These are phyloP conservation scores for Cyprinella venusta DNA, from an alignment of 2,797 vertebrate genomes.

Conservation along the genomic window DNA sequence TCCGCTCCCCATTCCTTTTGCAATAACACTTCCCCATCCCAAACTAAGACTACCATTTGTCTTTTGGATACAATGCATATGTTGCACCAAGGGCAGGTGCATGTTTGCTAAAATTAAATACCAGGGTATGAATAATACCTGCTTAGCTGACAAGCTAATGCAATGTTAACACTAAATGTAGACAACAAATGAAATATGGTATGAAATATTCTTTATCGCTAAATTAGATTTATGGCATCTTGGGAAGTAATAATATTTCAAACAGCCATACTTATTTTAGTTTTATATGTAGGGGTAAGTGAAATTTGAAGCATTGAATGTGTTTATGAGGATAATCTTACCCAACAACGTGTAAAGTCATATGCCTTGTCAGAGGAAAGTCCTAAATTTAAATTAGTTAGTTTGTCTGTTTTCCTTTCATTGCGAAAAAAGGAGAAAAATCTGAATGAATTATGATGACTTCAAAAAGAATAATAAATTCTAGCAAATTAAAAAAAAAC, in stretches of 20 bases:
- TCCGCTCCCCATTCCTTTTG: constrained; percentile 45
- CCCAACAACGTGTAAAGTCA: background rate
- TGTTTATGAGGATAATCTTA: background rate
- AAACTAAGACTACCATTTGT: constrained; percentile 28
- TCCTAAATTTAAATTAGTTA: background rate
- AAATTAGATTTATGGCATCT: background rate
- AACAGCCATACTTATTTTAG: background rate
- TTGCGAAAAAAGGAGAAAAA: background rate
- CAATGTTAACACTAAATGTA: background rate
- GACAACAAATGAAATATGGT: background rate
- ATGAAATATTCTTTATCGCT: constrained; percentile 11
- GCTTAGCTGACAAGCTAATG: constrained; percentile 21
- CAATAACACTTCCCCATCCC: constrained; percentile 19
- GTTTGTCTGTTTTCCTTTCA: background rate
- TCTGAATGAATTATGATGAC: background rate
- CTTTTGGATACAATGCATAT: constrained; percentile 40
- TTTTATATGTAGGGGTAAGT: background rate
- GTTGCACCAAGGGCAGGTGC: constrained; percentile 41
- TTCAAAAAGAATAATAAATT: background rate
- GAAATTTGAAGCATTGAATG: background rate
- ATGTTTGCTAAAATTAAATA: constrained; percentile 31
- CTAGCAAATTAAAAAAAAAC: background rate
- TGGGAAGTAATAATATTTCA: constrained; percentile 1
- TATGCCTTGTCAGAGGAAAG: background rate
- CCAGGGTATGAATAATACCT: constrained; percentile 33